Conservation (phyloP, 2,888 invertebrate genomes). For the Troilus luridus region DNA sequence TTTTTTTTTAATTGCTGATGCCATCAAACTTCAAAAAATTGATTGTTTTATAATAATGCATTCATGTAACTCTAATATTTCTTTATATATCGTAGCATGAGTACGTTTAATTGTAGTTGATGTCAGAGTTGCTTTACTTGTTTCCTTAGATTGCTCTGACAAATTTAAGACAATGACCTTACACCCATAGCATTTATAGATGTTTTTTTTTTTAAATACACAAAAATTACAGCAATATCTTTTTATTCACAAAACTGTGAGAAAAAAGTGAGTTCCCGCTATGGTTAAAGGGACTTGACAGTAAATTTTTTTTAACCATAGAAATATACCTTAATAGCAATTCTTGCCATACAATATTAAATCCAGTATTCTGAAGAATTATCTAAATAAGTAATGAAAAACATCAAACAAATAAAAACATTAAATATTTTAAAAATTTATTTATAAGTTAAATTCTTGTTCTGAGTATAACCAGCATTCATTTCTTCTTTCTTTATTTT, state of each 20-base stretch:
- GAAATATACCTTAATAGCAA: background rate
- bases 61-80: too few species aligned
- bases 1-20: too few species aligned
- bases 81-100: too few species aligned
- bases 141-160: background rate
- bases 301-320: background rate
- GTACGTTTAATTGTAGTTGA: background rate
- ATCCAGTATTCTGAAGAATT: background rate
- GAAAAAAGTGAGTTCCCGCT: background rate
- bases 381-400: background rate
- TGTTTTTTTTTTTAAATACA: too few species aligned
- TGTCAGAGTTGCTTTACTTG: background rate
- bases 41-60: too few species aligned
- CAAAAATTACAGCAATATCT: background rate
- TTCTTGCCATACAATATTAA: background rate
- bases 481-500: conserved; percentile 29
- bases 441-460: conserved; percentile 8
- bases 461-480: conserved; percentile 14
- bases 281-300: background rate
- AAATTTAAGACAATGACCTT: background rate
- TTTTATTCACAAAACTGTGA: background rate
- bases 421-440: conserved; percentile 23
- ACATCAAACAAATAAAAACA: background rate
- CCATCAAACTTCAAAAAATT: too few species aligned
- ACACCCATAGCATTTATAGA: background rate